A percentile compares a stretch with the other conserved stretches of the same genome.
Evolutionary conservation across 1,140 invertebrate genomes (phyloP).

Genomic region (Eupeodes corollae): DNA sequence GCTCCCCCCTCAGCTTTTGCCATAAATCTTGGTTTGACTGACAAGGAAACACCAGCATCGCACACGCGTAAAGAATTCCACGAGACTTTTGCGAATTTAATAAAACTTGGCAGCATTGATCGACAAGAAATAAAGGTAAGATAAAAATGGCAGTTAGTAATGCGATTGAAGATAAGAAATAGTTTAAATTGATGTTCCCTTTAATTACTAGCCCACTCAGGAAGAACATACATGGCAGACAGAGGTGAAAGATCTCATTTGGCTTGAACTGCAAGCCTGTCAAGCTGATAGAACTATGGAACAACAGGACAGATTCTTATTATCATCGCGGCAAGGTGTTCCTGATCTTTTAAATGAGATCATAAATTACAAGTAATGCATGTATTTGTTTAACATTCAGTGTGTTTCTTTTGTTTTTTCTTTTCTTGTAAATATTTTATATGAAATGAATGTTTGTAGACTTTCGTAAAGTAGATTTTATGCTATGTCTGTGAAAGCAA

Average conservation of each 20-base stretch:
- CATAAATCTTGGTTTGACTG: conserved; percentile 15
- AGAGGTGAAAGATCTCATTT: conserved; percentile 76
- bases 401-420: conserved; percentile 3
- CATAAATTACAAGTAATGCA: conserved; percentile 53
- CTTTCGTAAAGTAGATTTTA: too few relatives aligned
- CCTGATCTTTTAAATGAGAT: conserved; percentile 60
- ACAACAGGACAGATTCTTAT: conserved; percentile 67
- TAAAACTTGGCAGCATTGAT: conserved; percentile 59
- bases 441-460: background rate
- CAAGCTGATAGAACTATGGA: conserved; percentile 57
- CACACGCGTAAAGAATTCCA: conserved; percentile 27
- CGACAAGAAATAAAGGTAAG: conserved; percentile 36
- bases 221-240: conserved; percentile 80
- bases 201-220: conserved; percentile 52
- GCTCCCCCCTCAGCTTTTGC: conserved; percentile 31
- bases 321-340: conserved; percentile 57
- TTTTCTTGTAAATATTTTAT: conserved; percentile 5
- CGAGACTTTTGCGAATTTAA: conserved; percentile 55
- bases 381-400: background rate
- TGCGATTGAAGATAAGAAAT: background rate
- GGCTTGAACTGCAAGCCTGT: conserved; percentile 79
- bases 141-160: background rate
- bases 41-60: conserved; percentile 18
- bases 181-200: conserved; percentile 4
- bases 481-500: background rate